Conservation (phyloP, 2,888 invertebrate species). For the Stenchaetothrips biformis region DNA sequence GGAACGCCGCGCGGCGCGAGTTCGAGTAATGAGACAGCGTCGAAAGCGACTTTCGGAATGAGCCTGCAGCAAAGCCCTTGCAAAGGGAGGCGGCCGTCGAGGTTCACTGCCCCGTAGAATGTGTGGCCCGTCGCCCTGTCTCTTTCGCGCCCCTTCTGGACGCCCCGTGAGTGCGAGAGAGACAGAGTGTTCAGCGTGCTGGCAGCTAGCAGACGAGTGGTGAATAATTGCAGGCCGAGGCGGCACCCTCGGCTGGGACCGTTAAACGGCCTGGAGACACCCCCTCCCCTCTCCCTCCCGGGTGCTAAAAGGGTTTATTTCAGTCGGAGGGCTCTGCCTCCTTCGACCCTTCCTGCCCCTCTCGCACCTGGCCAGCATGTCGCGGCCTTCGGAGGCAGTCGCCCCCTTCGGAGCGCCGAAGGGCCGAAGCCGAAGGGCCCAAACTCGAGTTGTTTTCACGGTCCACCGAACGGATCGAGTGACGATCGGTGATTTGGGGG, state of each 20-base stretch:
- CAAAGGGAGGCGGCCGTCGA: too few relatives aligned
- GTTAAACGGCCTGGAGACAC: not conserved
- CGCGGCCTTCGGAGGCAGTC: too few relatives aligned
- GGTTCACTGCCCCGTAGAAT: too few relatives aligned
- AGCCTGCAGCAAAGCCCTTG: too few relatives aligned
- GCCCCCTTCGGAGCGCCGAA: not conserved
- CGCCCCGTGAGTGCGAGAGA: not conserved
- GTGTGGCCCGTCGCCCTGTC: too few relatives aligned
- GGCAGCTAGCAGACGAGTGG: not conserved
- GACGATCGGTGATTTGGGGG: not conserved
- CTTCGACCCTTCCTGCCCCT: not conserved
- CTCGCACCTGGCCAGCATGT: not conserved
- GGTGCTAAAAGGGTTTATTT: not conserved
- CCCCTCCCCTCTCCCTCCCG: not conserved
- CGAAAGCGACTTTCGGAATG: too few relatives aligned
- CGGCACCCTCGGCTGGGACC: not conserved
- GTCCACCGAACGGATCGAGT: not conserved
- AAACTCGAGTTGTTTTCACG: not conserved
- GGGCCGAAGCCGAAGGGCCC: not conserved
- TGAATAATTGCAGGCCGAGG: not conserved
- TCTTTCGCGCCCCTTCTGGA: not conserved
- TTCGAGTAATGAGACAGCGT: too few relatives aligned
- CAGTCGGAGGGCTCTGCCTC: not conserved
- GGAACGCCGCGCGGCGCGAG: too few relatives aligned
- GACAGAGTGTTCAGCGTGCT: not conserved